Evolutionary conservation across 2,797 vertebrate genomes (phyloP).

Genomic region (Channa striata): DNA sequence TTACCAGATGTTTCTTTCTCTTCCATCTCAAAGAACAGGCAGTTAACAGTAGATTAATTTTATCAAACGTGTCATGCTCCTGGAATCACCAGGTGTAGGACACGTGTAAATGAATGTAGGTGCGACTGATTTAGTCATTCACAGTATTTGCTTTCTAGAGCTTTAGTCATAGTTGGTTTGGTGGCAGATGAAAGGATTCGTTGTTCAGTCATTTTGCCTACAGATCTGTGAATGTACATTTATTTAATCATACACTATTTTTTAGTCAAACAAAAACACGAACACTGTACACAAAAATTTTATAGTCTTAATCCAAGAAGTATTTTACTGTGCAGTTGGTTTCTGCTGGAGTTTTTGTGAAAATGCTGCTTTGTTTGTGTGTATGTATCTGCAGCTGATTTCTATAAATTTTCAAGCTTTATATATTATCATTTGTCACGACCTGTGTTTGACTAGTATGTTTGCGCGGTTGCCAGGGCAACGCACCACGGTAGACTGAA

Average conservation of each 20-base stretch:
- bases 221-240: background rate
- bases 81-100: background rate
- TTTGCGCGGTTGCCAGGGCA: constrained; percentile 72
- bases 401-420: constrained; percentile 45
- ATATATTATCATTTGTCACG: constrained; percentile 47
- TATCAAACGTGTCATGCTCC: background rate
- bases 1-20: background rate
- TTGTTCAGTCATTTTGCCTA: background rate
- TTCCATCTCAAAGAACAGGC: background rate
- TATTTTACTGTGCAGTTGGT: background rate
- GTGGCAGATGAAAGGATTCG: background rate
- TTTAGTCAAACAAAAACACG: background rate
- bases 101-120: background rate
- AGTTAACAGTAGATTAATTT: background rate
- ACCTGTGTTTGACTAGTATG: constrained; percentile 65
- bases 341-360: background rate
- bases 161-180: background rate
- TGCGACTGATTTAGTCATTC: background rate
- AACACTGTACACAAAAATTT: background rate
- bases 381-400: constrained; percentile 28
- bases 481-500: constrained; percentile 56
- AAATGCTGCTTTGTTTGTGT: background rate
- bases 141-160: background rate
- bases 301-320: background rate
- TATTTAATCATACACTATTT: background rate